These are phyloP conservation scores for Lacanobia wlatinum DNA, from an alignment of 2,888 invertebrate genomes.

Conservation along the genomic window DNA sequence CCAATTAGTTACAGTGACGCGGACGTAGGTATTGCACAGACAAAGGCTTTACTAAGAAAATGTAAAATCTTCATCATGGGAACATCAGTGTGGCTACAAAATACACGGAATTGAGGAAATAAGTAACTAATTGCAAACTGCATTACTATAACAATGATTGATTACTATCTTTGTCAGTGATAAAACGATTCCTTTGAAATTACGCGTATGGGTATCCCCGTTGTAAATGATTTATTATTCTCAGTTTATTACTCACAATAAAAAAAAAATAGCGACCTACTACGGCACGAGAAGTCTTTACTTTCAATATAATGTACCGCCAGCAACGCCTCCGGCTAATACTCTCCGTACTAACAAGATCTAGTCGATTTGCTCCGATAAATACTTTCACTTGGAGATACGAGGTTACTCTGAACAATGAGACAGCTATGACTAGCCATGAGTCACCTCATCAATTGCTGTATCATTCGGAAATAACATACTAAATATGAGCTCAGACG, in stretches of 20 bases:
- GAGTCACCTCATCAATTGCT: constrained; percentile 69
- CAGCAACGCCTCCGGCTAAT: constrained; percentile 57
- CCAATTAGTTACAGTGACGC: constrained; percentile 59
- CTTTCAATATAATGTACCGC: constrained; percentile 48
- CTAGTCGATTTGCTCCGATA: constrained; percentile 69
- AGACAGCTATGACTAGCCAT: constrained; percentile 67
- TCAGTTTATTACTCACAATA: neutral
- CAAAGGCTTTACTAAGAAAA: constrained; percentile 42
- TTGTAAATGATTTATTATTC: constrained; percentile 16
- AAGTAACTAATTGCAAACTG: constrained; percentile 22
- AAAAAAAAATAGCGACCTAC: constrained; percentile 13
- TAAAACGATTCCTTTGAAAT: constrained; percentile 39
- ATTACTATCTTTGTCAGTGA: constrained; percentile 23
- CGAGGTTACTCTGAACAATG: constrained; percentile 73
- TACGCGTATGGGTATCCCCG: constrained; percentile 5
- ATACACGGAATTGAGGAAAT: constrained; percentile 23
- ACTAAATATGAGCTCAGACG: constrained; percentile 66
- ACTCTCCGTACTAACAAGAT: constrained; percentile 58
- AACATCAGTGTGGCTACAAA: neutral
- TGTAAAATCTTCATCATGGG: constrained; percentile 19
- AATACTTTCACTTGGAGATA: constrained; percentile 80
- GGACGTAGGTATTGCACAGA: constrained; percentile 30
- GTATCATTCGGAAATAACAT: constrained; percentile 63
- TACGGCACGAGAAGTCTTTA: constrained; percentile 24
- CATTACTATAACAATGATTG: constrained; percentile 44